Percentiles rank a stretch among this genome's conserved stretches.
These are phyloP conservation scores for Cylindroiulus punctatus DNA, from an alignment of 2,888 invertebrate species.

Conservation along the genomic window DNA sequence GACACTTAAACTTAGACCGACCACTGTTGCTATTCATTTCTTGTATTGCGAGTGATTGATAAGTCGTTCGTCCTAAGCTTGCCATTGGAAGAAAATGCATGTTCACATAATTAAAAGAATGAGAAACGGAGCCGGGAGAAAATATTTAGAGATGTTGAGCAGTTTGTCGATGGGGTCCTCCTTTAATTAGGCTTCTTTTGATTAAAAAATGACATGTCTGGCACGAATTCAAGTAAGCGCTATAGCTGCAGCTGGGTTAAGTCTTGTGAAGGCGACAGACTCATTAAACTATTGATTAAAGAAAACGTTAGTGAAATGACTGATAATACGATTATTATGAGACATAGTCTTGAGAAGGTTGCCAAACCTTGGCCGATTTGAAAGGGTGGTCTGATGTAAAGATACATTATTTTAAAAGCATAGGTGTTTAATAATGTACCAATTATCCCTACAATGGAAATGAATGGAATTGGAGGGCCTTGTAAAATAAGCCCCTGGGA, in stretches of 20 bases:
- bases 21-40: background rate
- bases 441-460: no score
- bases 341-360: no score
- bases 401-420: no score
- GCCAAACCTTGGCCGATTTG: no score
- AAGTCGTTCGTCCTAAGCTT: constrained; percentile 15
- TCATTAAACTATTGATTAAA: background rate
- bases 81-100: constrained; percentile 11
- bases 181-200: background rate
- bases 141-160: background rate
- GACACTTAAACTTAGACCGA: background rate
- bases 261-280: background rate
- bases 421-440: no score
- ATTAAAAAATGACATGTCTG: background rate
- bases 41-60: constrained; percentile 9
- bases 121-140: background rate
- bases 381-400: no score
- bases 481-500: no score
- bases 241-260: no score
- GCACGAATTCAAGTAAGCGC: background rate
- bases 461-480: no score
- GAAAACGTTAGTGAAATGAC: background rate
- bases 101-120: background rate
- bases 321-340: no score
- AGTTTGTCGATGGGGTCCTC: background rate